Evolutionary conservation across 2,113 vertebrate species (phyloP).

Genomic region (Zosterops borbonicus): DNA sequence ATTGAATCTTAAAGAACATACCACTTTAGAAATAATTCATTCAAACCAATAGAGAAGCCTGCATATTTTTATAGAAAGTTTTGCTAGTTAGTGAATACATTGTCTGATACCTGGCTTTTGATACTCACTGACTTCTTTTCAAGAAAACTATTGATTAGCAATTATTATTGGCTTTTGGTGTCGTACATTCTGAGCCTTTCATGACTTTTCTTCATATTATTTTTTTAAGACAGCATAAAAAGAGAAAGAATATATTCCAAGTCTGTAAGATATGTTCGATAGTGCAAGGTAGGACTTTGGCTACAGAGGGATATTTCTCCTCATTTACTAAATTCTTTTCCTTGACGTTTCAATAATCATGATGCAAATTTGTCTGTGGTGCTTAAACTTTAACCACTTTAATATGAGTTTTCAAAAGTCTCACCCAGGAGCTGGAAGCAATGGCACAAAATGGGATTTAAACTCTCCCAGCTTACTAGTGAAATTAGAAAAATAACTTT

Average conservation of each 20-base stretch:
- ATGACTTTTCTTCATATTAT: not conserved
- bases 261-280: slow-evolving; percentile 27
- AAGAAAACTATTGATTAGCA: not conserved
- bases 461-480: not conserved
- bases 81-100: not conserved
- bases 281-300: slow-evolving; percentile 13
- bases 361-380: slow-evolving; percentile 56
- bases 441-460: not conserved
- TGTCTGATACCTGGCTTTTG: not conserved
- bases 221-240: not conserved
- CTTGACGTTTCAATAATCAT: slow-evolving; percentile 63
- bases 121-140: not conserved
- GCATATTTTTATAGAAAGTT: not conserved
- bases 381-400: slow-evolving; percentile 62
- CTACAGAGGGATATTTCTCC: slow-evolving; percentile 3
- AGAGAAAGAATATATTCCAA: slow-evolving; percentile 16
- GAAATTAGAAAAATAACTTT: not conserved
- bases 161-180: not conserved
- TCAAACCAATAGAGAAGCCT: not conserved
- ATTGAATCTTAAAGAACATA: not conserved
- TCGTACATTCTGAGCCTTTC: not conserved
- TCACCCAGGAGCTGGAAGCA: slow-evolving; percentile 7
- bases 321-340: slow-evolving; percentile 56
- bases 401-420: slow-evolving; percentile 32
- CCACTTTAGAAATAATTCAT: not conserved